Percentiles rank a stretch among this genome's conserved stretches.
These are phyloP conservation scores for Myotis pilosus DNA, from an alignment of 2,797 vertebrate genomes.

Conservation along the genomic window DNA sequence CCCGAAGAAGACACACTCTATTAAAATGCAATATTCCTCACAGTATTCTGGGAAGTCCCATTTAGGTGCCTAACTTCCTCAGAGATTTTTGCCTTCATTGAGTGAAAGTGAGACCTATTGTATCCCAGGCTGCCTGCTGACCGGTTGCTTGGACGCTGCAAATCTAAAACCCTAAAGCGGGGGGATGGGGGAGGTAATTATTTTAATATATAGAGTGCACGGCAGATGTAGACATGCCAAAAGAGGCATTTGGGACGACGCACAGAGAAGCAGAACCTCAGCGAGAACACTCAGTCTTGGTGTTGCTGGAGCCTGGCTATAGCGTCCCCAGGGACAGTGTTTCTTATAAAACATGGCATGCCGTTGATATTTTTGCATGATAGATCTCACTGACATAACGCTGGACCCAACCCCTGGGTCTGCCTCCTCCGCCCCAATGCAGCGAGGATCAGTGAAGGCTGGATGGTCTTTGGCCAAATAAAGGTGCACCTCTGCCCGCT, in stretches of 20 bases:
- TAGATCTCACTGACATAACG: not conserved
- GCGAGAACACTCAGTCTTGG: not conserved
- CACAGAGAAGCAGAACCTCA: not conserved
- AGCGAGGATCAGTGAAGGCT: not conserved
- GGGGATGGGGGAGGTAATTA: not conserved
- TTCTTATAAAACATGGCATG: not conserved
- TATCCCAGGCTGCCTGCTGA: not conserved
- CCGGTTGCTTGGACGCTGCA: not conserved
- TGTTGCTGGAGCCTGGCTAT: not conserved
- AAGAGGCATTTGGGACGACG: not conserved
- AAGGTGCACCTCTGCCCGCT: fast-evolving
- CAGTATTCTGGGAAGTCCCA: not conserved
- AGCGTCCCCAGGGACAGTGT: not conserved
- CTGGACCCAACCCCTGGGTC: not conserved
- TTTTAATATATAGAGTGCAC: not conserved
- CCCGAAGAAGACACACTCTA: conserved; percentile 36
- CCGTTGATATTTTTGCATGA: not conserved
- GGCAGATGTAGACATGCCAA: not conserved
- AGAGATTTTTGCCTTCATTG: not conserved
- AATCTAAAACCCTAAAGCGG: not conserved
- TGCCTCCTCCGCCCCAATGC: not conserved
- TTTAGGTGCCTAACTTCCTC: not conserved
- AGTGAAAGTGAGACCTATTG: not conserved
- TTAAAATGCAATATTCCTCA: conserved; percentile 66
- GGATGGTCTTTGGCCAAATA: not conserved